phyloP scores from a whole-genome alignment of 2,888 invertebrate species.

The Tenthredo mesomela region DNA sequence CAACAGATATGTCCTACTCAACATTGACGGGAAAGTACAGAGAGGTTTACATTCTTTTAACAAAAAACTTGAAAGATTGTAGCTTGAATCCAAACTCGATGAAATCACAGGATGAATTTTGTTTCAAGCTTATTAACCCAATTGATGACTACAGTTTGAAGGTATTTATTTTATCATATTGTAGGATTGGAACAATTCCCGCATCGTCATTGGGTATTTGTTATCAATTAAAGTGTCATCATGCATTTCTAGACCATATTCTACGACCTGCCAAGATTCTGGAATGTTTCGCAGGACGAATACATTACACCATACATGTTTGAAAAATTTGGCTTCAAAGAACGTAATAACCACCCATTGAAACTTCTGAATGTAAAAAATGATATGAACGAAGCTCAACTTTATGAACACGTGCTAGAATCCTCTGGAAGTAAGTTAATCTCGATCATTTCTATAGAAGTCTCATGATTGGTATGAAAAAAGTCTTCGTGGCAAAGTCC shows the following conservation, averaged over 20 bases:
- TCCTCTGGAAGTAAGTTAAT: slow-evolving; percentile 70
- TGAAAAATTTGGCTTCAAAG: slow-evolving; percentile 56
- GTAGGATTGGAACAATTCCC: slow-evolving; percentile 44
- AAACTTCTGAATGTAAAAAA: slow-evolving; percentile 57
- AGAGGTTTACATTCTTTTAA: slow-evolving; percentile 79
- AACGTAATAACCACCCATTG: slow-evolving; percentile 59
- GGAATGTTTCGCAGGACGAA: slow-evolving; percentile 80
- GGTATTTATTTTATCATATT: slow-evolving; percentile 62
- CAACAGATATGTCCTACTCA: slow-evolving; percentile 64
- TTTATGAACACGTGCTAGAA: slow-evolving; percentile 60
- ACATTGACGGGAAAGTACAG: slow-evolving; percentile 76
- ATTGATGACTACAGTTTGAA: slow-evolving; percentile 77
- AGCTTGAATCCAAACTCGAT: slow-evolving; percentile 80
- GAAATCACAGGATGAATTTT: slow-evolving; percentile 80
- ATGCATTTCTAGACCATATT: slow-evolving; percentile 81
- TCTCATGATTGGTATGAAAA: background rate
- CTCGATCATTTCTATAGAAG: background rate
- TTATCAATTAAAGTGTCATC: slow-evolving; percentile 56
- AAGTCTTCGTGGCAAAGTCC: background rate
- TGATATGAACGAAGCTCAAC: slow-evolving; percentile 55
- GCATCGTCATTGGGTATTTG: slow-evolving; percentile 58
- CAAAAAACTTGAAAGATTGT: slow-evolving; percentile 80
- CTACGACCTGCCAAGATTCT: slow-evolving; percentile 81
- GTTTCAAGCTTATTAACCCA: slow-evolving; percentile 80
- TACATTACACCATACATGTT: slow-evolving; percentile 76